These are phyloP conservation scores for Saccostrea glomerata DNA, from an alignment of 1,140 invertebrate genomes.

Conservation along the genomic window DNA sequence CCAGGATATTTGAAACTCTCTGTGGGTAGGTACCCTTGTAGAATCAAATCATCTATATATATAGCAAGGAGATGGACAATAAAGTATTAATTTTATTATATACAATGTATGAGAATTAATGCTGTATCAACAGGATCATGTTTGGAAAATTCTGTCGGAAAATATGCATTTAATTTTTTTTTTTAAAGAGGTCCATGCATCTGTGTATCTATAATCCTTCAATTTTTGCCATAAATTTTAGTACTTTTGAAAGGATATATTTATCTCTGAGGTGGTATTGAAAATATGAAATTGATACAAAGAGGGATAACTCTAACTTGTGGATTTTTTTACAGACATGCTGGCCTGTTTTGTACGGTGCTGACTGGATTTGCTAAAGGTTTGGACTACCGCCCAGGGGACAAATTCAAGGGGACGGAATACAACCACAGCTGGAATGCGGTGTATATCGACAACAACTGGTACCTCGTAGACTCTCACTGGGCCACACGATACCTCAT, in stretches of 20 bases:
- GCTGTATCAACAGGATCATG: too few relatives aligned
- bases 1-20: constrained; percentile 95
- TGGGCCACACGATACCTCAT: constrained; percentile 78
- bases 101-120: too few relatives aligned
- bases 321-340: constrained; percentile 86
- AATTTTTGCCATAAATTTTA: too few relatives aligned
- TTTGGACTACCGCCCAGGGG: constrained; percentile 96
- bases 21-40: constrained; percentile 80
- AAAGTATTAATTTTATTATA: too few relatives aligned
- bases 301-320: constrained; percentile 19
- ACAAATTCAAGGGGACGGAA: constrained; percentile 75
- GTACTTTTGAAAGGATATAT: too few relatives aligned
- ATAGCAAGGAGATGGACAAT: too few relatives aligned
- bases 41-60: background rate
- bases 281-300: background rate
- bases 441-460: constrained; percentile 76
- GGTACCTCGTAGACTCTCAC: constrained; percentile 79
- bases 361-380: constrained; percentile 99
- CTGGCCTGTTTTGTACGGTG: constrained; percentile 97
- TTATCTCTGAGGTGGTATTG: too few relatives aligned
- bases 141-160: too few relatives aligned
- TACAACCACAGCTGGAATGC: constrained; percentile 80
- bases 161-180: too few relatives aligned
- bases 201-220: too few relatives aligned
- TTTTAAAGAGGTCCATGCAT: too few relatives aligned